Base-by-base conservation (phyloP, 2,797 vertebrate species). In the Psittacula echo region DNA sequence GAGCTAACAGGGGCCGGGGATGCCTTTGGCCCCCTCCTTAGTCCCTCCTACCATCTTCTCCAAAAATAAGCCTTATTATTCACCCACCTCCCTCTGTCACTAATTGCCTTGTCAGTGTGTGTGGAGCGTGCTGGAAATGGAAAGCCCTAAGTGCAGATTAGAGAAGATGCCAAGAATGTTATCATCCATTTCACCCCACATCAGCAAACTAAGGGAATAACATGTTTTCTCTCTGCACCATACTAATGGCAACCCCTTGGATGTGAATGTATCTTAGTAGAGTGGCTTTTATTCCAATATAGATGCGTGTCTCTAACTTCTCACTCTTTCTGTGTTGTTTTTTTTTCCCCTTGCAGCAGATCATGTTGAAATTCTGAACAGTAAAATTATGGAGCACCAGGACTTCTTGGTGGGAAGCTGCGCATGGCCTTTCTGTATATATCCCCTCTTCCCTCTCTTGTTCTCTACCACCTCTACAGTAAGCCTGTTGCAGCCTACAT, bases 401-500 rank as follows among this genome's bases (percentile, higher is more conserved):
- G 98, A 99, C 95, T 97, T 99, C 96, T 98, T 98, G 91, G 96
- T 98, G 98, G 98, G 99, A 98, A 98, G 98, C 98, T 98, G 97
- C 94, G 92, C 98, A 98, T 97, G 98, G 98, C 98, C 98, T 98
- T 98, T 98, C 96, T 98, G 98, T 91, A 96, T 98, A 96, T 98
- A 97, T 96, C 68, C 85, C 94, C 92, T 92, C 90, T 37, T 98
- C 97, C 94, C 48, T 98, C 98, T 98, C 97, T 98, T 97, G 6
- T 98, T 98, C 97, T 99, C 98, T 94, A 97, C 97, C 96, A 98
- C 97, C 88, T 97, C 97, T 98, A 98, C 99, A 98, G 98, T 99
- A 98, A 99, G 98, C 98, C 98, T 99, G 98, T 98, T 98, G 98
- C 98, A 98, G 98, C 98, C 98, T 98, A 98, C 98, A 97, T 97